Evolutionary conservation across 2,888 invertebrate species (phyloP), one percentile per base, ranked within the genome.

Genomic region (Pristionchus maxplancki): DNA sequence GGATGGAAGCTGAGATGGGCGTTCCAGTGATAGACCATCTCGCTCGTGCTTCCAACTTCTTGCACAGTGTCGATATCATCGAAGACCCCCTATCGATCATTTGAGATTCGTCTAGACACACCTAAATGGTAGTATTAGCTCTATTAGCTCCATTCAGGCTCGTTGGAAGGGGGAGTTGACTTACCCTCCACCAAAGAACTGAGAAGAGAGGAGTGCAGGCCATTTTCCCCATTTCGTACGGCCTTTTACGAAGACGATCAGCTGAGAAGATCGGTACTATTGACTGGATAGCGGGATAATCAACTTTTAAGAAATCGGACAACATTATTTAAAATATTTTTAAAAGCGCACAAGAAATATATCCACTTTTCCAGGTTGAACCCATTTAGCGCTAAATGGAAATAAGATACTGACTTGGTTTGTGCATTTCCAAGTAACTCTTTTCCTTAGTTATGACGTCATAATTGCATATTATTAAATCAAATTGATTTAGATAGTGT

Each of bases 11-110:
- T 31, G 86, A 50, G 24, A 97, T 95, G 0, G 97, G 97, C 0
- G 97, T 97, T 37, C 97, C 97, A 8, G 97, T 97, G 0, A 95
- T 95, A 94, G 95, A 95, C 97, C 97, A 97, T 82, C 96, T 96
- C 95, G 97, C 96, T 2, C 96, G 94, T 15, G 96, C 96, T 90
- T 94, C 92, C 67, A 97, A 94, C 90, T 96, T 95, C 81, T 95
- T 94, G 0, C 96, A 96, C 96, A 97, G 96, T 92, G 96, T 95
- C 0, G 96, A 96, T 1, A 96, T 96, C 93, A 96, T 95, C 1
- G 96, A 95, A 0, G 95, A 95, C 5, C 96, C 95, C 84, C 96
- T 95, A 93, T 97, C 97, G 0, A 97, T 96, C 96, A 97, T 96
- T 95, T 97, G 97, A 9, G 97, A 97, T 95, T 97, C 97, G 95